A percentile compares a stretch with the other conserved stretches of the same genome.
Evolutionary conservation across 2,888 invertebrate genomes (phyloP).

Genomic region (Rhagium mordax): DNA sequence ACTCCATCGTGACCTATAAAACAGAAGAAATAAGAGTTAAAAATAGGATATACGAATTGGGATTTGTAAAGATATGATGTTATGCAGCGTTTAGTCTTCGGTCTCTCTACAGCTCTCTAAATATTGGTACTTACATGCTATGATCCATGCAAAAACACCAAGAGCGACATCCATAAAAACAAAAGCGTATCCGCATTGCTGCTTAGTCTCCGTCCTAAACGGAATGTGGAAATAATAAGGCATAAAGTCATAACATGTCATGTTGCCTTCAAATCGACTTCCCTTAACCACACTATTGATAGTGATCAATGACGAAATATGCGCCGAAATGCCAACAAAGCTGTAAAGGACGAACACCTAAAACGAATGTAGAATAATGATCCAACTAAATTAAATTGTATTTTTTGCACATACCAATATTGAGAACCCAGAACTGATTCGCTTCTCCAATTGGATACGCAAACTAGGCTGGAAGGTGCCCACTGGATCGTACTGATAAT

Average conservation of each 20-base stretch:
- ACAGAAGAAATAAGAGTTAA: too few species aligned
- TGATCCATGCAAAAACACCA: slow-evolving; percentile 49
- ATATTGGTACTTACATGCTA: slow-evolving; percentile 47
- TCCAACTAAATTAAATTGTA: too few species aligned
- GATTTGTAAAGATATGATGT: too few species aligned
- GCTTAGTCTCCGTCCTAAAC: slow-evolving; percentile 43
- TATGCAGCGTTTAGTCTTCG: too few species aligned
- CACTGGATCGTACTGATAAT: slow-evolving; percentile 33
- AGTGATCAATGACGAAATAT: slow-evolving; percentile 45
- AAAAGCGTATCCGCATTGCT: slow-evolving; percentile 44
- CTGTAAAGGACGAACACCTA: slow-evolving; percentile 47
- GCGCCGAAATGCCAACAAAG: slow-evolving; percentile 52
- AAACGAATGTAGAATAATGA: slow-evolving; percentile 12
- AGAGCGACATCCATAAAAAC: slow-evolving; percentile 52
- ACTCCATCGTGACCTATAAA: slow-evolving; percentile 51
- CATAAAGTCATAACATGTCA: slow-evolving; percentile 49
- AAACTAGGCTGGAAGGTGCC: slow-evolving; percentile 47
- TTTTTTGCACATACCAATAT: slow-evolving; percentile 32
- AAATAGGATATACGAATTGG: too few species aligned
- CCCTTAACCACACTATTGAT: slow-evolving; percentile 40
- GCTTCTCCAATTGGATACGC: slow-evolving; percentile 35
- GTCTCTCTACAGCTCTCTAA: too few species aligned
- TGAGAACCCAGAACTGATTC: slow-evolving; percentile 25
- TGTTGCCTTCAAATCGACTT: slow-evolving; percentile 43
- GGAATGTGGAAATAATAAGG: slow-evolving; percentile 53